These are phyloP conservation scores for Pogonophryne albipinna DNA, from an alignment of 2,797 vertebrate species.

Conservation along the genomic window DNA sequence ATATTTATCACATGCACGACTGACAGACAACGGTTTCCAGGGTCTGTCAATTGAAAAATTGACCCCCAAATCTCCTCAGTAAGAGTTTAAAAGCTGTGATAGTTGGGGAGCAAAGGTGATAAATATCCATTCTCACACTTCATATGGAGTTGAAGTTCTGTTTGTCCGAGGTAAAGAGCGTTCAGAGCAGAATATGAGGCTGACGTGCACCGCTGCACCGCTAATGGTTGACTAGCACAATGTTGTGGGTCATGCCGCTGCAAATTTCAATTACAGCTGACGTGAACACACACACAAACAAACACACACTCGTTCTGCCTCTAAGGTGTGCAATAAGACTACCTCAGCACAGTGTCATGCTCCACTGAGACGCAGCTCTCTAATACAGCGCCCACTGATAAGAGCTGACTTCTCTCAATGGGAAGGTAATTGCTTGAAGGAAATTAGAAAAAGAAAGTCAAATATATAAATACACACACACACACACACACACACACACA, in stretches of 20 bases:
- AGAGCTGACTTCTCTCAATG: constrained; percentile 23
- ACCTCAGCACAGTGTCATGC: constrained; percentile 57
- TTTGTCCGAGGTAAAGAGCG: constrained; percentile 23
- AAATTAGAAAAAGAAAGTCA: constrained; percentile 18
- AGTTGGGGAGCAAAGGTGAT: constrained; percentile 3
- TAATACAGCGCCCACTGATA: constrained; percentile 37
- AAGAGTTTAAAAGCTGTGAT: neutral
- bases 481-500: neutral
- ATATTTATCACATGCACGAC: neutral
- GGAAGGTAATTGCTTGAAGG: constrained; percentile 31
- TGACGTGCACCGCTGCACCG: constrained; percentile 1
- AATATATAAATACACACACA: neutral
- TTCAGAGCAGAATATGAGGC: constrained; percentile 21
- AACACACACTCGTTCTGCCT: constrained; percentile 14
- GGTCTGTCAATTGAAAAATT: neutral
- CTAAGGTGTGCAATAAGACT: constrained; percentile 45
- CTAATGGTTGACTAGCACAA: constrained; percentile 41
- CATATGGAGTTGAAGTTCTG: constrained; percentile 15
- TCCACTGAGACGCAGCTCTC: constrained; percentile 27
- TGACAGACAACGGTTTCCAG: neutral
- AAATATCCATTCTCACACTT: neutral
- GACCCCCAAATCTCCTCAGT: neutral
- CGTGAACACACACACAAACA: constrained; percentile 32
- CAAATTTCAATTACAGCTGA: constrained; percentile 65
- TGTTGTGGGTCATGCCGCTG: constrained; percentile 44